Conservation (phyloP, 2,113 vertebrate species). For the Regulus satrapa region DNA sequence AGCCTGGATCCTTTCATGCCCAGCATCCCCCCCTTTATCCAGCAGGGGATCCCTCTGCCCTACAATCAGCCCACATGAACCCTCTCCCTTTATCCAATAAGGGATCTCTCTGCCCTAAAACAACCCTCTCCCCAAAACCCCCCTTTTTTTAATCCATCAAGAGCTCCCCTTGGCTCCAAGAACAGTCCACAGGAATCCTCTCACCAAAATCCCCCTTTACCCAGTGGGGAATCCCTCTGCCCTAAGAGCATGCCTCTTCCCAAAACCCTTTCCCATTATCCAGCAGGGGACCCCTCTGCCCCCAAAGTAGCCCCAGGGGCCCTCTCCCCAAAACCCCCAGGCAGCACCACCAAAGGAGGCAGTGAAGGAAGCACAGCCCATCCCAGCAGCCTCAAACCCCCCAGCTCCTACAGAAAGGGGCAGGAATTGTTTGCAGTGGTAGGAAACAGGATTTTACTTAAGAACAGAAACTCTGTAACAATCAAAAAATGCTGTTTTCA, state of each 20-base stretch:
- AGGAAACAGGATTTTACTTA: neutral
- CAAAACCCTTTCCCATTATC: too few species aligned
- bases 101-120: too few species aligned
- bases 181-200: too few species aligned
- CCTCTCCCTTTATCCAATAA: neutral
- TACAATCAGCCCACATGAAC: rapidly evolving
- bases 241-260: too few species aligned
- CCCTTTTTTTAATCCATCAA: too few species aligned
- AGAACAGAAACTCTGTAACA: neutral
- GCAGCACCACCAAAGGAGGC: neutral
- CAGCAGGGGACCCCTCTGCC: neutral
- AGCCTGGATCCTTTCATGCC: neutral
- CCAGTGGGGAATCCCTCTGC: neutral
- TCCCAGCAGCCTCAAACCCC: neutral
- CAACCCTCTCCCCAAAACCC: rapidly evolving
- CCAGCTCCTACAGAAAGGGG: neutral
- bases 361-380: rapidly evolving
- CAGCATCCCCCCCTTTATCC: rapidly evolving
- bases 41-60: rapidly evolving
- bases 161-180: too few species aligned
- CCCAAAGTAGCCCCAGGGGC: rapidly evolving
- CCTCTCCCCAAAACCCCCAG: rapidly evolving
- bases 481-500: slow-evolving; percentile 9
- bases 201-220: neutral
- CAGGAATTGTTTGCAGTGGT: neutral